phyloP scores from a whole-genome alignment of 2,888 invertebrate genomes.

The Lottia gigantea region DNA sequence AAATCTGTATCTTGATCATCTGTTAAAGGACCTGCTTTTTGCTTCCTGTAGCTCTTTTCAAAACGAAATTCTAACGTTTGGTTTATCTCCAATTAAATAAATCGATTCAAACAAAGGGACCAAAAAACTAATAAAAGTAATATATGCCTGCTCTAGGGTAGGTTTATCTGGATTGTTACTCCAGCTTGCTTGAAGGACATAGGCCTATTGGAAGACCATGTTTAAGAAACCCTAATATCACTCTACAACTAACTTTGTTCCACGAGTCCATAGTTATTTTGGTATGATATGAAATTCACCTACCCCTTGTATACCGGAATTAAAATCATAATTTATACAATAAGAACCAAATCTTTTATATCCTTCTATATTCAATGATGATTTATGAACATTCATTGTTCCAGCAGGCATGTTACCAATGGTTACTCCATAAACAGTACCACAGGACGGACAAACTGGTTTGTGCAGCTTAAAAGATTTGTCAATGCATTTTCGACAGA shows the following conservation, averaged over 20 bases:
- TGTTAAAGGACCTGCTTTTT: neutral
- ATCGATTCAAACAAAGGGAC: too few species aligned
- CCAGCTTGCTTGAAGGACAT: constrained; percentile 6
- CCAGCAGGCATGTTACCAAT: constrained; percentile 58
- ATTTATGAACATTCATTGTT: constrained; percentile 33
- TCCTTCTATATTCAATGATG: constrained; percentile 30
- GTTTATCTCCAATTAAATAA: too few species aligned
- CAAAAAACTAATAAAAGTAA: too few species aligned
- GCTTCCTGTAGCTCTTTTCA: neutral
- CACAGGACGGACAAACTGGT: constrained; percentile 57
- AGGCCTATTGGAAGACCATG: neutral
- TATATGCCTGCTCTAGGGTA: too few species aligned
- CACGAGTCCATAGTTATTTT: too few species aligned
- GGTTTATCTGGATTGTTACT: too few species aligned
- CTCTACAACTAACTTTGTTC: too few species aligned
- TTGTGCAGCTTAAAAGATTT: constrained; percentile 40
- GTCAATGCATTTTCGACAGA: constrained; percentile 53
- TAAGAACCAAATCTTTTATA: constrained; percentile 34
- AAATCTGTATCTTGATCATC: too few species aligned
- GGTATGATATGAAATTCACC: constrained; percentile 13
- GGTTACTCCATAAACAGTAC: constrained; percentile 45
- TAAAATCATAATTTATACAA: constrained; percentile 59
- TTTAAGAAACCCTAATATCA: too few species aligned
- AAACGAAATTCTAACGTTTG: neutral
- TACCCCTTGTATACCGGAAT: constrained; percentile 49